These are phyloP conservation scores for Gephyroberyx darwinii DNA, from an alignment of 2,797 vertebrate species.

Conservation along the genomic window DNA sequence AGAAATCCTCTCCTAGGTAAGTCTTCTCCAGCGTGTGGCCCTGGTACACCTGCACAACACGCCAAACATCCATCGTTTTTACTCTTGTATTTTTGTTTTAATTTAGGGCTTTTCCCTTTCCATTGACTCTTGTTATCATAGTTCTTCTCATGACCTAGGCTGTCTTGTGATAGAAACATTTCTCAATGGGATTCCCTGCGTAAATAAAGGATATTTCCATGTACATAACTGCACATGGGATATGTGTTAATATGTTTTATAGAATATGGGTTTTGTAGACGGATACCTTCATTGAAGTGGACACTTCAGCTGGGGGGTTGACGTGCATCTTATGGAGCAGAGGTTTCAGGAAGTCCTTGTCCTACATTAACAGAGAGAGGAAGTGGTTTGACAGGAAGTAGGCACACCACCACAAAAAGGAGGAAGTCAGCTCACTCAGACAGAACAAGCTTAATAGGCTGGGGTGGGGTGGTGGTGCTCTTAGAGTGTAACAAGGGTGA, in stretches of 20 bases:
- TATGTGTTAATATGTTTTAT: neutral
- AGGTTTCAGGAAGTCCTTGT: slow-evolving; percentile 98
- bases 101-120: neutral
- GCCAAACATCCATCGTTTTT: neutral
- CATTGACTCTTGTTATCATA: neutral
- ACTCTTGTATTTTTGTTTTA: neutral
- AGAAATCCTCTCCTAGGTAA: slow-evolving; percentile 97
- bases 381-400: slow-evolving; percentile 35
- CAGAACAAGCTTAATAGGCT: neutral
- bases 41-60: slow-evolving; percentile 87
- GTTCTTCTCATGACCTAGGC: neutral
- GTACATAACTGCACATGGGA: no score
- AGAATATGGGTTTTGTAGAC: neutral
- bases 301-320: slow-evolving; percentile 96
- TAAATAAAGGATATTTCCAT: no score
- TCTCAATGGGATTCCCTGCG: neutral
- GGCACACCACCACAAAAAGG: neutral
- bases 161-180: neutral
- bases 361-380: slow-evolving; percentile 77
- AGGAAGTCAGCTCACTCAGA: neutral
- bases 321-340: slow-evolving; percentile 97
- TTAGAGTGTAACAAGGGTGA: neutral
- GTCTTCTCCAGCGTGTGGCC: slow-evolving; percentile 96
- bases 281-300: slow-evolving; percentile 93
- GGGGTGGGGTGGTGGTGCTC: neutral